Evolutionary conservation across 2,113 vertebrate genomes (phyloP).

Genomic region (Marmota flaviventris): DNA sequence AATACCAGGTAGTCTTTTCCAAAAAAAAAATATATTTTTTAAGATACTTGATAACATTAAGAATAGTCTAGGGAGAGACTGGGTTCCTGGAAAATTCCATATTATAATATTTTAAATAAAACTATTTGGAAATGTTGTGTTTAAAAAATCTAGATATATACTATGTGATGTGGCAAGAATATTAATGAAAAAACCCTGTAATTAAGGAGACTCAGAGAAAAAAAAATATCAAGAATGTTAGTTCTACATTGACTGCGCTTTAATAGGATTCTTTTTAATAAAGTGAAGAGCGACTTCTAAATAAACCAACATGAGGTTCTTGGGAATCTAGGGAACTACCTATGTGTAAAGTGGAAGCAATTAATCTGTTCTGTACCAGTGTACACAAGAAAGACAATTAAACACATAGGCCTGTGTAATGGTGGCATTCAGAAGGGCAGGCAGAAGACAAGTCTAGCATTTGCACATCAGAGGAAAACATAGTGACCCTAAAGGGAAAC

Average conservation of each 20-base stretch:
- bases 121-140: not conserved
- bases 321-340: not conserved
- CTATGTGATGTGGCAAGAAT: not conserved
- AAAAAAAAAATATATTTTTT: not conserved
- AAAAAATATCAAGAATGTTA: not conserved
- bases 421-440: not conserved
- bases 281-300: slow-evolving; percentile 37
- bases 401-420: not conserved
- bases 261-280: slow-evolving; percentile 68
- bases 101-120: not conserved
- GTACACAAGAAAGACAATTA: not conserved
- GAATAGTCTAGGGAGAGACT: not conserved
- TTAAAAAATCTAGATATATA: not conserved
- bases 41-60: not conserved
- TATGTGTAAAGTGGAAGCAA: slow-evolving; percentile 2
- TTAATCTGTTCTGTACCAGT: not conserved
- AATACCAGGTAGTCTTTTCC: not conserved
- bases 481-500: not conserved
- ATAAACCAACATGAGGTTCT: slow-evolving; percentile 27
- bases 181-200: not conserved
- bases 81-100: not conserved
- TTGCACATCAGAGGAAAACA: not conserved
- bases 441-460: not conserved
- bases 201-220: not conserved
- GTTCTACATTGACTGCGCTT: not conserved